Evolutionary conservation across 2,113 vertebrate genomes (phyloP).

Genomic region (Embiotoca jacksoni): DNA sequence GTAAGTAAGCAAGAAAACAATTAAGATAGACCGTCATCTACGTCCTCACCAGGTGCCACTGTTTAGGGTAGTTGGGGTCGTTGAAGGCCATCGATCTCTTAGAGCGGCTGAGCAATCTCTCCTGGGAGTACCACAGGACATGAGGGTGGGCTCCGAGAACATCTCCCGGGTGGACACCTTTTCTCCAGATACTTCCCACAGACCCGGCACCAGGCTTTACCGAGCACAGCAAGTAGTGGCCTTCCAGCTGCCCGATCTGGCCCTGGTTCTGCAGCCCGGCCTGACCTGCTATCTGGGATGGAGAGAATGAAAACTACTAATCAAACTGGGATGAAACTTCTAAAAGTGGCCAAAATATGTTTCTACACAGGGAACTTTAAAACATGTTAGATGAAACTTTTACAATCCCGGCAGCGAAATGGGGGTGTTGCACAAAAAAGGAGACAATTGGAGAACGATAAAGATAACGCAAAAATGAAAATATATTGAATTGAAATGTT

Average conservation of each 20-base stretch:
- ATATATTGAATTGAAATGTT: too few relatives aligned
- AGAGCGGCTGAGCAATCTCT: slow-evolving; percentile 90
- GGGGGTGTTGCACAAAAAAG: too few relatives aligned
- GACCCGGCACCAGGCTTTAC: slow-evolving; percentile 17
- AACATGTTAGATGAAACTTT: too few relatives aligned
- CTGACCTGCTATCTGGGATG: slow-evolving; percentile 83
- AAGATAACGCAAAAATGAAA: too few relatives aligned
- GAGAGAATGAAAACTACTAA: slow-evolving; percentile 17
- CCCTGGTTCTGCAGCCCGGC: slow-evolving; percentile 90
- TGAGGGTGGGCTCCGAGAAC: slow-evolving; percentile 86
- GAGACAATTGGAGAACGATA: too few relatives aligned
- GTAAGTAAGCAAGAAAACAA: background rate
- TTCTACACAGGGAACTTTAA: too few relatives aligned
- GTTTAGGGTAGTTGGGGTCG: slow-evolving; percentile 92
- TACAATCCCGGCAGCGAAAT: too few relatives aligned
- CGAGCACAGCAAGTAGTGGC: slow-evolving; percentile 91
- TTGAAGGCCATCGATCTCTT: slow-evolving; percentile 95
- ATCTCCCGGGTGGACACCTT: slow-evolving; percentile 70
- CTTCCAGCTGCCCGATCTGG: slow-evolving; percentile 92
- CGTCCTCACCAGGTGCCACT: slow-evolving; percentile 96
- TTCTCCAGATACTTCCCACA: slow-evolving; percentile 23
- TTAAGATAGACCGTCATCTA: background rate
- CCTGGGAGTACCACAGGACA: slow-evolving; percentile 92
- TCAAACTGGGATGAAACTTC: background rate
- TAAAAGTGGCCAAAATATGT: background rate